Evolutionary conservation across 2,113 vertebrate species (phyloP).

Genomic region (Sula dactylatra): DNA sequence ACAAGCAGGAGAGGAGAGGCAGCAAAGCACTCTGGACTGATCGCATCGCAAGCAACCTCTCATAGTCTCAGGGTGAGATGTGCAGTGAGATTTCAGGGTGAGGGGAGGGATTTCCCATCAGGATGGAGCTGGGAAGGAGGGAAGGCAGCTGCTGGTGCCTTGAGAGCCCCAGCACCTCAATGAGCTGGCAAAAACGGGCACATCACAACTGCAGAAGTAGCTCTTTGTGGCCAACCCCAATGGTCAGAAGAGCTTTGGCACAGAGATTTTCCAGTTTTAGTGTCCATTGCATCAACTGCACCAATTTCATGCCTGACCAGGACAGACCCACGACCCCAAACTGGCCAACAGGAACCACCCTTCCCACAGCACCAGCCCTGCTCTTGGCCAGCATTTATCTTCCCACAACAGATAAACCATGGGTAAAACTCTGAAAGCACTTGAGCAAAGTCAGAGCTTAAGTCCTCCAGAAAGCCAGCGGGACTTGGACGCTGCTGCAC

Average conservation of each 20-base stretch:
- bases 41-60: rapidly evolving
- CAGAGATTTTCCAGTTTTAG: not conserved
- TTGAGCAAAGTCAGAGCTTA: not conserved
- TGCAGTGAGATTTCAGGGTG: not conserved
- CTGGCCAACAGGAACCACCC: not conserved
- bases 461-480: not conserved
- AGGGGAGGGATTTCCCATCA: not conserved
- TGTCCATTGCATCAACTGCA: not conserved
- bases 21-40: not conserved
- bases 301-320: not conserved
- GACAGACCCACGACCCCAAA: not conserved
- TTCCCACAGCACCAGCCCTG: not conserved
- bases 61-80: not conserved
- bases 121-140: not conserved
- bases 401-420: not conserved
- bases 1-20: not conserved
- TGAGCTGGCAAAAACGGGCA: rapidly evolving
- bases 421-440: not conserved
- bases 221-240: not conserved
- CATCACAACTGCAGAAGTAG: not conserved
- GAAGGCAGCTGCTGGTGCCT: no score
- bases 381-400: not conserved
- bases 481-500: not conserved
- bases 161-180: not conserved
- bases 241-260: not conserved